Evolutionary conservation across 2,888 invertebrate genomes (phyloP), one percentile per base, ranked within the genome.

Genomic region (Tinea pellionella): DNA sequence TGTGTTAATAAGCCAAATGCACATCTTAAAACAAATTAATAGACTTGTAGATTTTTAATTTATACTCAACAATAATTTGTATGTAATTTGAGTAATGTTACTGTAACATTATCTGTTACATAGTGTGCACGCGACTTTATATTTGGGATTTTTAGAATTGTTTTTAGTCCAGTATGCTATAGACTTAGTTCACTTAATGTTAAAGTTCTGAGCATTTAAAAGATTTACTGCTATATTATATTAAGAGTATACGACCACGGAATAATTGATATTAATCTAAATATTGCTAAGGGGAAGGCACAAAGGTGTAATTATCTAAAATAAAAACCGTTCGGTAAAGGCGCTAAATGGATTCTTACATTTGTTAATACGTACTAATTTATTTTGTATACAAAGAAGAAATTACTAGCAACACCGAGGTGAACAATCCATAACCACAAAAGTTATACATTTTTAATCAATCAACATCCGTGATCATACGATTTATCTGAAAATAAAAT

Each of bases 281-380:
- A 53, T 53, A 53, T 53, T 24, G 53, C 53, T 53, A 53, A 53
- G 11, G 53, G 53, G 53, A 53, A 53, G 53, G 53, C 53, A 53
- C 53, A 24, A 53, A 53, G 53, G 53, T 53, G 53, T 53, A 53
- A 53, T 24, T 53, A 24, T 53, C 53, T 53, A 53, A 53, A 53
- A 53, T 18, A 19, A 53, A 13, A 47, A 13, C 47, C 47, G 47
- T 47, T 47, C 47, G 13, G 6, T 47, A n/a, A 47, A 47, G 47
- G 47, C 47, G 47, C 15, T 15, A 47, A 9, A 16, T 47, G 47
- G 15, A 47, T 47, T 47, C 13, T 47, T 6, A 47, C 47, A 16
- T 9, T 16, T 47, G 6, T 42, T 9, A n/a, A 9, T 42, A n/a
- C 4, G 12, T 6, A 42, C 3, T 13, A n/a, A n/a, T 12, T 6